phyloP scores from a whole-genome alignment of 2,113 vertebrate species.

The Vombatus ursinus region DNA sequence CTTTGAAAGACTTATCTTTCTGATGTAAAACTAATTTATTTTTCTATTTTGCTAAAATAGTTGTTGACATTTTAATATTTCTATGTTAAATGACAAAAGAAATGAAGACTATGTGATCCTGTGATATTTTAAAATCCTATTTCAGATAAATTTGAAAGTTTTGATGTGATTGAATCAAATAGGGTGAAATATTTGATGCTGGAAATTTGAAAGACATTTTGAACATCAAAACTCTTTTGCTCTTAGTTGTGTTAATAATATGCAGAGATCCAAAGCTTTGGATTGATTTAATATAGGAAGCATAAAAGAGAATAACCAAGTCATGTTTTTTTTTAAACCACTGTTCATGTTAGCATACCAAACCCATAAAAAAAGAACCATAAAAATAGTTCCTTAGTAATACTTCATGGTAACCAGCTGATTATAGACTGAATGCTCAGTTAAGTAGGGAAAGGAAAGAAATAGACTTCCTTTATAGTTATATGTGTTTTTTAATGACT shows the following conservation, averaged over 20 bases:
- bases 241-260: slow-evolving; percentile 57
- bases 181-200: slow-evolving; percentile 32
- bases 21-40: slow-evolving; percentile 24
- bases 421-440: slow-evolving; percentile 54
- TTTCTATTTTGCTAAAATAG: slow-evolving; percentile 48
- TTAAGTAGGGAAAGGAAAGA: slow-evolving; percentile 51
- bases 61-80: slow-evolving; percentile 32
- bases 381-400: slow-evolving; percentile 68
- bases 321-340: background rate
- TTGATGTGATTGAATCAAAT: slow-evolving; percentile 34
- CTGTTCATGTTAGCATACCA: slow-evolving; percentile 17
- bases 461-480: slow-evolving; percentile 64
- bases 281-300: slow-evolving; percentile 55
- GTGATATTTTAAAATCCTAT: slow-evolving; percentile 33
- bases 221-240: slow-evolving; percentile 36
- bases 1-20: background rate
- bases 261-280: slow-evolving; percentile 54
- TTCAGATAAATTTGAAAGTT: slow-evolving; percentile 44
- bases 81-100: slow-evolving; percentile 15
- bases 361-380: slow-evolving; percentile 49
- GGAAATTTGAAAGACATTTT: slow-evolving; percentile 40
- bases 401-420: slow-evolving; percentile 54
- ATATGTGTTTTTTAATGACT: slow-evolving; percentile 50
- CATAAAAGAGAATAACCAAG: slow-evolving; percentile 53
- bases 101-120: slow-evolving; percentile 42